Base-by-base conservation (phyloP, 35 echinoderm and acorn worm species). In the Amphiura filiformis region DNA sequence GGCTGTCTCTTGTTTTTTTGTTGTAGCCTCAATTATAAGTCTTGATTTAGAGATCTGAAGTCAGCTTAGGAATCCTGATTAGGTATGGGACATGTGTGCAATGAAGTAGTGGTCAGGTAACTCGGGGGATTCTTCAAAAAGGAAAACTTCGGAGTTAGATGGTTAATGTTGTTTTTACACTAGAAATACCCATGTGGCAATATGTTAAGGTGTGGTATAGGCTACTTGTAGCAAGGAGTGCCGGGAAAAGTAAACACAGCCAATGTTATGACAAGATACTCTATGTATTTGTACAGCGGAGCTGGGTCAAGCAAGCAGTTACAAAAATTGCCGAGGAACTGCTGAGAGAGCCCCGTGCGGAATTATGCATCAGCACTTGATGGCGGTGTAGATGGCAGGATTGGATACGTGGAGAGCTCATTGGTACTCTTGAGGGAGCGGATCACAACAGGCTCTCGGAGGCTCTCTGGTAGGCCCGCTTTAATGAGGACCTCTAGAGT, bases 211-310 rank as follows among this genome's bases (percentile, higher is more conserved):
- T 70, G 61, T 70, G 61, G 61, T 70, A 23, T 18, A 70, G 61
- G 61, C 61, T 70, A 70, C 61, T 70, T 70, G 61, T 70, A 70
- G 61, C 61, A 70, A 26, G 15, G 26, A 70, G 61, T 70, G 61
- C 26, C 61, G 28, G 61, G 61, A 4, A 70, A 70, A 70, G 61
- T 70, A 70, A 70, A 70, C 61, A 70, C 61, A 70, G 61, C 61
- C 61, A 70, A 70, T 70, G 61, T 70, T 70, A 70, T 70, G 61
- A 70, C 61, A 70, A 70, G 61, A 70, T 70, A 70, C 61, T 26
- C 15, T 18, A 70, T 70, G 61, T 70, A 70, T 47, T 47, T 70
- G 61, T 70, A 70, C 61, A 70, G 61, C 26, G 61, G 61, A 70
- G 61, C 28, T 70, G 61, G 61, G 61, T 70, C 61, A 70, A 70